These are phyloP conservation scores for Carposina sasakii DNA, from an alignment of 1,140 invertebrate genomes.

Conservation along the genomic window DNA sequence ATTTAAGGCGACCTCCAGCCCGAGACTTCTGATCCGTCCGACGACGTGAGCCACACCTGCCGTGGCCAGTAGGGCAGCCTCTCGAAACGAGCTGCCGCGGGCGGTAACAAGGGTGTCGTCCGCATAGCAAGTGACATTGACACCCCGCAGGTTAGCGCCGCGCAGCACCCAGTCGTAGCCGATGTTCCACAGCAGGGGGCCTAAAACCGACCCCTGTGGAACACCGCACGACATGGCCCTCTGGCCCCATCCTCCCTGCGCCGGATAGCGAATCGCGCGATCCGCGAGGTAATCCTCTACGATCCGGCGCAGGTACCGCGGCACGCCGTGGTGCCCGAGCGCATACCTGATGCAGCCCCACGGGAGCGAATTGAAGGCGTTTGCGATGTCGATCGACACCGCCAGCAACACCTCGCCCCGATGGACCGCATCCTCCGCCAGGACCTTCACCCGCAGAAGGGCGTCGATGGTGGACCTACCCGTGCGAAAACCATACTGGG, in stretches of 20 bases:
- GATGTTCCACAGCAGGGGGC: conserved; percentile 37
- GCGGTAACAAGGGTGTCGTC: conserved; percentile 5
- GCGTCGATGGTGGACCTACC: neutral
- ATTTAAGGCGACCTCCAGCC: neutral
- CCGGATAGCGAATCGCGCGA: neutral
- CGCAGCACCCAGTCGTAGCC: conserved; percentile 31
- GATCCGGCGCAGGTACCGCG: neutral
- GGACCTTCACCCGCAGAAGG: neutral
- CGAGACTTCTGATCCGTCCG: neutral
- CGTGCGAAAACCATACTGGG: neutral
- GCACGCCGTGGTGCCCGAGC: neutral
- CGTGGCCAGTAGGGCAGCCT: neutral
- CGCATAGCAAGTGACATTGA: conserved; percentile 6
- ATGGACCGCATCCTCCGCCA: neutral
- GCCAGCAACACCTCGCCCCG: conserved; percentile 5
- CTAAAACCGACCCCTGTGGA: conserved; percentile 37
- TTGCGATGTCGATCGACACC: conserved; percentile 16
- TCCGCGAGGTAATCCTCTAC: neutral
- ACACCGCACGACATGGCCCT: conserved; percentile 5
- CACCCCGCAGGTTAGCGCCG: conserved; percentile 7
- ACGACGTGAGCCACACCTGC: neutral
- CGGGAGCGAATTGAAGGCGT: conserved; percentile 15
- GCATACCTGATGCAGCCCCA: conserved; percentile 3
- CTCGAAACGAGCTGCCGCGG: neutral
- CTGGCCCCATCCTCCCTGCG: neutral